phyloP scores from a whole-genome alignment of 2,113 vertebrate species.

The Potamarius usumacintae region DNA sequence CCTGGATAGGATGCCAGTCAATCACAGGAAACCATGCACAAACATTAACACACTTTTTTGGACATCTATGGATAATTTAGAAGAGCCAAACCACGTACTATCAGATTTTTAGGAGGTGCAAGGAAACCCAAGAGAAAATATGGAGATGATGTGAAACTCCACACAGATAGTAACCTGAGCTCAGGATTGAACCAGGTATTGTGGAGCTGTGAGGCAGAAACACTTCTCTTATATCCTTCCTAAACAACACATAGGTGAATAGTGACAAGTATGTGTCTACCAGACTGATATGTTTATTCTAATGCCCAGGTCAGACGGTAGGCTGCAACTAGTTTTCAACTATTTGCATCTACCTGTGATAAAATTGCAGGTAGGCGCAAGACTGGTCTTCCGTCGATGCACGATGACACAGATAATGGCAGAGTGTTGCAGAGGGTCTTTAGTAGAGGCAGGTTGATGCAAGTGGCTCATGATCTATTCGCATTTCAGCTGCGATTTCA shows the following conservation, averaged over 20 bases:
- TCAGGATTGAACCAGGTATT: not conserved
- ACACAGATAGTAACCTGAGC: not conserved
- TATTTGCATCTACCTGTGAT: too few species aligned
- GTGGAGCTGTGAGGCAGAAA: not conserved
- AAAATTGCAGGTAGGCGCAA: too few species aligned
- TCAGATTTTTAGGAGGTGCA: not conserved
- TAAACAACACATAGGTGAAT: constrained; percentile 24
- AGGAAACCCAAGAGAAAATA: not conserved
- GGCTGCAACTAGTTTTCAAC: too few species aligned
- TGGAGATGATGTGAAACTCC: not conserved
- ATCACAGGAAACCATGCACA: not conserved
- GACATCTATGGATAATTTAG: not conserved
- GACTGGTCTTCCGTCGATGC: too few species aligned
- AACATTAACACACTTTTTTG: not conserved
- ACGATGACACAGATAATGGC: too few species aligned
- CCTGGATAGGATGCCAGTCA: too few species aligned
- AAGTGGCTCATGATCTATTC: not conserved
- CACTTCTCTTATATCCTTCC: not conserved
- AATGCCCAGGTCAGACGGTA: too few species aligned
- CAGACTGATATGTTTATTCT: constrained; percentile 35
- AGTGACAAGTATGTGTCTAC: not conserved
- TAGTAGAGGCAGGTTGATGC: too few species aligned
- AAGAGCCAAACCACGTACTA: not conserved
- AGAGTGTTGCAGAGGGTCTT: too few species aligned
- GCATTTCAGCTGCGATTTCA: too few species aligned